These are phyloP conservation scores for Acronicta aceris DNA, from an alignment of 2,888 invertebrate species.

Conservation along the genomic window DNA sequence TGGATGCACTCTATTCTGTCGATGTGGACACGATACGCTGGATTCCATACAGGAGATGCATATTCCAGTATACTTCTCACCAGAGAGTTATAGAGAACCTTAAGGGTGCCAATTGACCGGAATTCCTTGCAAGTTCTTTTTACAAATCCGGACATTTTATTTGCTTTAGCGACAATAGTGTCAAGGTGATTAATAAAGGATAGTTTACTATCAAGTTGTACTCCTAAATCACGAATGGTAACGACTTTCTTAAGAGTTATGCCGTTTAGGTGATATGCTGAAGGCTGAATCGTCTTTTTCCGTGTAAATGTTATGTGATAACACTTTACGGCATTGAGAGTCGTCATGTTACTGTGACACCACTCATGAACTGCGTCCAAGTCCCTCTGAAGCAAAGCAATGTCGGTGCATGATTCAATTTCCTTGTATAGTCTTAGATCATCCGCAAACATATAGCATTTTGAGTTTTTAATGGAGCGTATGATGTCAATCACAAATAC, in stretches of 20 bases:
- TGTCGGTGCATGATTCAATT: constrained; percentile 1
- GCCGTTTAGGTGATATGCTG: not conserved
- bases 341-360: constrained; percentile 1
- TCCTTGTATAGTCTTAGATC: constrained; percentile 4
- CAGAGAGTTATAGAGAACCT: constrained; percentile 1
- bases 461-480: constrained; percentile 5
- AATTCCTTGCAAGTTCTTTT: constrained; percentile 3
- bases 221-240: constrained; percentile 4
- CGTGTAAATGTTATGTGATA: constrained; percentile 2
- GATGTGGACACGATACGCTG: constrained; percentile 5
- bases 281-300: not conserved
- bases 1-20: constrained; percentile 1
- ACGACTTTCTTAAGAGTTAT: constrained; percentile 2
- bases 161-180: not conserved
- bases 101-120: not conserved
- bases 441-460: constrained; percentile 6
- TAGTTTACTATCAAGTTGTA: constrained; percentile 8
- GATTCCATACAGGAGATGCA: constrained; percentile 7
- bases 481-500: constrained; percentile 5
- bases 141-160: constrained; percentile 6
- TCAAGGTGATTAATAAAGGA: constrained; percentile 3
- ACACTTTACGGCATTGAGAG: not conserved
- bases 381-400: constrained; percentile 3
- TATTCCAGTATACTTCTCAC: constrained; percentile 10
- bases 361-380: constrained; percentile 1